A percentile compares a stretch with the other conserved stretches of the same genome.
These are phyloP conservation scores for Austrofundulus limnaeus DNA, from an alignment of 2,113 vertebrate genomes.

Conservation along the genomic window DNA sequence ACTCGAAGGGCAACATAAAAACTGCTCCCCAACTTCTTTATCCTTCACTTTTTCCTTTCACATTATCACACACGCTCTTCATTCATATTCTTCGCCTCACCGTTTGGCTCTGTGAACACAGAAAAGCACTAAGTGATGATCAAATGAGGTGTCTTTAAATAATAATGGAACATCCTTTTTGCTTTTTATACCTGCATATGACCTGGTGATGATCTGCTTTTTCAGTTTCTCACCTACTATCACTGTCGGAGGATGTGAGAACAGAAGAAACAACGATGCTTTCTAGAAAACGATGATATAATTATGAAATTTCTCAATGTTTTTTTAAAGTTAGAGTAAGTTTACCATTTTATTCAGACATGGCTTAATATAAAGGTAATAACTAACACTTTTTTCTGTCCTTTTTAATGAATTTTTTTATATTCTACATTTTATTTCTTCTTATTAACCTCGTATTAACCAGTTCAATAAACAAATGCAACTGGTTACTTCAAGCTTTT, in stretches of 20 bases:
- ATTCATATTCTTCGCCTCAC: background rate
- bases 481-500: too few relatives aligned
- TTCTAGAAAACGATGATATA: background rate
- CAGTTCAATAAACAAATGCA: too few relatives aligned
- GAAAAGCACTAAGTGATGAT: constrained; percentile 45
- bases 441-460: too few relatives aligned
- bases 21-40: constrained; percentile 3
- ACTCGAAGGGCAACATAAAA: constrained; percentile 16
- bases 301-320: background rate
- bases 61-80: background rate
- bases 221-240: background rate
- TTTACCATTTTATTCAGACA: background rate
- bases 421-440: too few relatives aligned
- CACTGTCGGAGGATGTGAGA: background rate
- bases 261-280: background rate
- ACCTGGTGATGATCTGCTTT: constrained; percentile 1
- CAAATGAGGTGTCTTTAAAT: constrained; percentile 10
- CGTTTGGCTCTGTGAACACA: constrained; percentile 23
- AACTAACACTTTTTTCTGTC: too few relatives aligned
- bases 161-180: constrained; percentile 25
- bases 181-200: background rate
- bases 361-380: background rate
- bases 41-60: constrained; percentile 1
- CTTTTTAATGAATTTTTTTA: too few relatives aligned
- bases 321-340: too few relatives aligned